These are phyloP conservation scores for Chionoecetes opilio DNA, from an alignment of 1,140 invertebrate species.

Conservation along the genomic window DNA sequence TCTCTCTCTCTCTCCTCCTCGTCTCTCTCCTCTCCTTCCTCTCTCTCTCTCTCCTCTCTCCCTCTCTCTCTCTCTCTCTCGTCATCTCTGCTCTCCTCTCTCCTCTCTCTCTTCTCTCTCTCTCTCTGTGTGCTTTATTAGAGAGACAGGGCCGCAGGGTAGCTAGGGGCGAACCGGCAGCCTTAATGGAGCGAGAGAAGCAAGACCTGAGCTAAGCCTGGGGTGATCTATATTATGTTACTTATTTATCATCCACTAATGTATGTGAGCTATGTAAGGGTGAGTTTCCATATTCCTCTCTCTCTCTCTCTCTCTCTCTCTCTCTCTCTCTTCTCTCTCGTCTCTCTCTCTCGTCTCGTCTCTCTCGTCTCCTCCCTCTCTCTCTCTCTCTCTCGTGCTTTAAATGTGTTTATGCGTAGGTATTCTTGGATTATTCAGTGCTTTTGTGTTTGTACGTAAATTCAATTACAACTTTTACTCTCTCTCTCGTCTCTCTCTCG, in stretches of 20 bases:
- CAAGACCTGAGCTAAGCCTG: not conserved
- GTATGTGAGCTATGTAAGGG: not conserved
- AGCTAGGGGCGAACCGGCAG: not conserved
- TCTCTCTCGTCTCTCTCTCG: too few relatives aligned
- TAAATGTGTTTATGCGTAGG: too few relatives aligned
- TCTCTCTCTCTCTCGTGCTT: too few relatives aligned
- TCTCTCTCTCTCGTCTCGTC: constrained; percentile 46
- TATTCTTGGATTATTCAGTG: too few relatives aligned
- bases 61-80: not conserved
- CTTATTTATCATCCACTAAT: not conserved
- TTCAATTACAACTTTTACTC: too few relatives aligned
- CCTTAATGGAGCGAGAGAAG: not conserved
- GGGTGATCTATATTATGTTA: not conserved
- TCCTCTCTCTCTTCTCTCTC: not conserved
- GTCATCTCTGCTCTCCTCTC: not conserved
- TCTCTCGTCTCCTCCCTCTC: constrained; percentile 6
- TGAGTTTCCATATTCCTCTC: not conserved
- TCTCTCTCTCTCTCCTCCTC: not conserved
- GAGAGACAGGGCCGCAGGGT: not conserved
- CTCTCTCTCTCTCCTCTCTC: not conserved
- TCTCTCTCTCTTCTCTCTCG: constrained; percentile 46
- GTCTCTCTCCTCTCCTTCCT: not conserved
- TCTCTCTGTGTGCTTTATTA: not conserved
- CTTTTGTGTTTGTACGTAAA: too few relatives aligned
- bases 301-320: constrained; percentile 46